A percentile compares a stretch with the other conserved stretches of the same genome.
Conservation (phyloP, 2,797 vertebrate species). For the Siniperca obscura region DNA sequence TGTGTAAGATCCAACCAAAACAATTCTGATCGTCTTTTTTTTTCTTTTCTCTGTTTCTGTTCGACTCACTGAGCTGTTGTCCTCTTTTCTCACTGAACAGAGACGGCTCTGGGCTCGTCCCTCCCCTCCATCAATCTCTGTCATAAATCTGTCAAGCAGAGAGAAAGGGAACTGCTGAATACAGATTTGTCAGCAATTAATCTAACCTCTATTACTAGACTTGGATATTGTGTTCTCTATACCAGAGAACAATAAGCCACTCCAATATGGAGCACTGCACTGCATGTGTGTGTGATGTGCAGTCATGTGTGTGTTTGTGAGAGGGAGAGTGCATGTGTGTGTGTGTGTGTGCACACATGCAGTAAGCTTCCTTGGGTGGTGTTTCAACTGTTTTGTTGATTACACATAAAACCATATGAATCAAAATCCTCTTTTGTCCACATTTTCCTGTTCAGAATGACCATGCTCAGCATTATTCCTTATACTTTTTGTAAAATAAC, state of each 20-base stretch:
- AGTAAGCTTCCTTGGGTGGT: conserved; percentile 20
- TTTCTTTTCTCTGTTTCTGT: conserved; percentile 43
- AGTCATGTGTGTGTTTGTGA: conserved; percentile 34
- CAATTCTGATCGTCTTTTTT: conserved; percentile 32
- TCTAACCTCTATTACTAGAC: conserved; percentile 86
- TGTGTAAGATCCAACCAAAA: conserved; percentile 41
- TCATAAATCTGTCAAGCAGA: conserved; percentile 83
- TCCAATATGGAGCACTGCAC: conserved; percentile 60
- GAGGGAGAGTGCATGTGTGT: not conserved
- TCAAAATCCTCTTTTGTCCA: not conserved
- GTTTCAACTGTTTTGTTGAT: conserved; percentile 39
- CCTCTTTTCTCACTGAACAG: conserved; percentile 69
- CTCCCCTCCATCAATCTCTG: conserved; percentile 88
- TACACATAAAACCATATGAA: conserved; percentile 4
- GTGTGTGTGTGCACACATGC: conserved; percentile 3
- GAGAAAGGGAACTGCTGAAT: conserved; percentile 87
- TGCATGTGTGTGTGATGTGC: conserved; percentile 57
- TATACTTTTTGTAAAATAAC: not conserved
- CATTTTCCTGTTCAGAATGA: not conserved
- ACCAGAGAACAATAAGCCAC: conserved; percentile 79
- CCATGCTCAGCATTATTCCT: not conserved
- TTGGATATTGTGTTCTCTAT: conserved; percentile 78
- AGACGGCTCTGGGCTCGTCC: conserved; percentile 66
- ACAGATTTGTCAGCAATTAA: conserved; percentile 87
- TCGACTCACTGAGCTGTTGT: conserved; percentile 64